These are phyloP conservation scores for Phyllotreta cruciferae DNA, from an alignment of 2,888 invertebrate genomes.

Conservation along the genomic window DNA sequence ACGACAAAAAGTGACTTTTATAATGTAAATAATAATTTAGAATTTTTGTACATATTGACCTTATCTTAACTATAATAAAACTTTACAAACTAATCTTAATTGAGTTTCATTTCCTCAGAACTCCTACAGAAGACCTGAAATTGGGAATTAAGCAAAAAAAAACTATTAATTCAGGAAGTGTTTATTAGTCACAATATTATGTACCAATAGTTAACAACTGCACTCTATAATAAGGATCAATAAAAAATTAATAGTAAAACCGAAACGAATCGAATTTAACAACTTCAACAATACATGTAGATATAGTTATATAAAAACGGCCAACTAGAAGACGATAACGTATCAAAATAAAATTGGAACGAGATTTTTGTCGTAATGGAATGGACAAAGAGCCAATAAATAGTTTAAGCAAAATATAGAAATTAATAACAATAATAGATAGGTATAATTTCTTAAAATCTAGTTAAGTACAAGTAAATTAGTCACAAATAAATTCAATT, in stretches of 20 bases:
- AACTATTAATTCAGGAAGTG: slow-evolving; percentile 48
- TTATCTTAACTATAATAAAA: slow-evolving; percentile 56
- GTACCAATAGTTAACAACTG: slow-evolving; percentile 54
- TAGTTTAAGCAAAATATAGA: slow-evolving; percentile 23
- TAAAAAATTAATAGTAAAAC: slow-evolving; percentile 42
- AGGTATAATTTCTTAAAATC: slow-evolving; percentile 39
- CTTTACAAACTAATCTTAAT: slow-evolving; percentile 60
- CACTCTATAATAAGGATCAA: slow-evolving; percentile 48
- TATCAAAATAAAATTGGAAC: slow-evolving; percentile 44
- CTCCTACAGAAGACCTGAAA: too few relatives aligned
- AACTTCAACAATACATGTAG: slow-evolving; percentile 41
- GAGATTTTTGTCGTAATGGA: slow-evolving; percentile 45
- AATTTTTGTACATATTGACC: slow-evolving; percentile 60
- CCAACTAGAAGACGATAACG: slow-evolving; percentile 30
- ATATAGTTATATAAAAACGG: slow-evolving; percentile 35
- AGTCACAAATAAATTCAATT: too few relatives aligned
- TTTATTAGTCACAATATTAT: slow-evolving; percentile 54
- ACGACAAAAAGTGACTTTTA: slow-evolving; percentile 55
- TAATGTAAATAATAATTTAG: slow-evolving; percentile 58
- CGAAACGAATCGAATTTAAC: slow-evolving; percentile 31
- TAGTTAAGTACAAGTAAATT: slow-evolving; percentile 41
- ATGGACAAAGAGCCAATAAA: slow-evolving; percentile 44
- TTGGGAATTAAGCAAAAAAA: slow-evolving; percentile 4
- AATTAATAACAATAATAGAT: not conserved
- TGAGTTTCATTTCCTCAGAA: slow-evolving; percentile 21